A percentile compares a stretch with the other conserved stretches of the same genome.
Evolutionary conservation across 2,797 vertebrate species (phyloP).

Genomic region (Champsocephalus esox): DNA sequence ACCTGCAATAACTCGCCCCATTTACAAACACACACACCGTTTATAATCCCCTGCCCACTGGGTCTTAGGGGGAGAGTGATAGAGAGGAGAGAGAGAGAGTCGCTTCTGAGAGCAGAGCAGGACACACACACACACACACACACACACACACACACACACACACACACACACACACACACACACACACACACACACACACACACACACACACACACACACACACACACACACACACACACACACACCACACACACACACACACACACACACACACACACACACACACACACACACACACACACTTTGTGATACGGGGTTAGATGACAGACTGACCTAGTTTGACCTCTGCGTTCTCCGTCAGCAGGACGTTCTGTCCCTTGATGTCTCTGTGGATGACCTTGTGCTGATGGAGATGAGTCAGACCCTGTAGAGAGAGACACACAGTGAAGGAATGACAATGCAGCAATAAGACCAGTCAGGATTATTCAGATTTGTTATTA

Average conservation of each 20-base stretch:
- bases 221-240: too few species aligned
- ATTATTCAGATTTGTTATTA: background rate
- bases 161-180: background rate
- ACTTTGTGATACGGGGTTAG: slow-evolving; percentile 42
- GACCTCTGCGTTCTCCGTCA: slow-evolving; percentile 97
- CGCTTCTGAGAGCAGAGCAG: slow-evolving; percentile 48
- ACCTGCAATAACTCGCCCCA: slow-evolving; percentile 26
- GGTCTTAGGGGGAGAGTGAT: slow-evolving; percentile 8
- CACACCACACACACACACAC: too few species aligned
- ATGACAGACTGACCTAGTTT: slow-evolving; percentile 90
- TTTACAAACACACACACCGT: slow-evolving; percentile 39
- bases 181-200: background rate
- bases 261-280: slow-evolving; percentile 17
- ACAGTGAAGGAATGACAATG: slow-evolving; percentile 26
- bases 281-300: slow-evolving; percentile 15
- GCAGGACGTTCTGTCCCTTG: slow-evolving; percentile 97
- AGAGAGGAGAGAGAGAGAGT: slow-evolving; percentile 15
- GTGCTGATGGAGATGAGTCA: slow-evolving; percentile 97
- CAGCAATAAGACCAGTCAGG: slow-evolving; percentile 26
- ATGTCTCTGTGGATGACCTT: slow-evolving; percentile 99
- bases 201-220: slow-evolving; percentile 2
- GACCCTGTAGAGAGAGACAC: slow-evolving; percentile 85
- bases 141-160: slow-evolving; percentile 12
- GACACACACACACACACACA: slow-evolving; percentile 14
- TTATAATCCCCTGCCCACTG: too few species aligned